These are phyloP conservation scores for Papilio aristodemus DNA, from an alignment of 1,140 invertebrate species.

Conservation along the genomic window DNA sequence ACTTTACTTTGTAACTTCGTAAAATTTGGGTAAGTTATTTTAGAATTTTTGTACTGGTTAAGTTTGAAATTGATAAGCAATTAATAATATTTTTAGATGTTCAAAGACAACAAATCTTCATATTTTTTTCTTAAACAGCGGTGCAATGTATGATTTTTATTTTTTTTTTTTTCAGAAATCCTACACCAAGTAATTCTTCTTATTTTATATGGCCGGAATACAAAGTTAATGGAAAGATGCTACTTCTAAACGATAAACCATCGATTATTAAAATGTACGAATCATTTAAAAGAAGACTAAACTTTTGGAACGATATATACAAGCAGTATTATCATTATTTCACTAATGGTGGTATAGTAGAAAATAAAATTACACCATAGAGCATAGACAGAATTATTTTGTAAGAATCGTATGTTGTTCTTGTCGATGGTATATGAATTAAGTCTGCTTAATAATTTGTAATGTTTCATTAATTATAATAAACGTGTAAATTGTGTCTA, in stretches of 20 bases:
- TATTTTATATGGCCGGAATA: slow-evolving; percentile 35
- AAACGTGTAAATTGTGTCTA: no score
- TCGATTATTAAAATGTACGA: slow-evolving; percentile 21
- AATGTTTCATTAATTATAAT: no score
- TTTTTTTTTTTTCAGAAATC: slow-evolving; percentile 36
- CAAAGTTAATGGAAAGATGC: slow-evolving; percentile 21
- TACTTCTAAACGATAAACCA: slow-evolving; percentile 37
- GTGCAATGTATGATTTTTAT: not conserved
- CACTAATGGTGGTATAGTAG: slow-evolving; percentile 27
- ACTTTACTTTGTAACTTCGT: slow-evolving; percentile 40
- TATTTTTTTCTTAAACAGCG: no score
- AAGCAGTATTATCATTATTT: slow-evolving; percentile 37
- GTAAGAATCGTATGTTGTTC: no score
- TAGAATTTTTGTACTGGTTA: not conserved
- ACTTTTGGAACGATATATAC: slow-evolving; percentile 43
- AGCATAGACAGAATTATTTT: not conserved
- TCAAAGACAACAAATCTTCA: no score
- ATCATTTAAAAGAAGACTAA: slow-evolving; percentile 11
- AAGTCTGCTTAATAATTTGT: no score
- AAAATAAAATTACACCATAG: slow-evolving; percentile 35
- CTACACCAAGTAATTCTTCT: slow-evolving; percentile 29
- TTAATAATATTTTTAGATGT: not conserved
- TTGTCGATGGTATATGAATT: no score
- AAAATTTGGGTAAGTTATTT: slow-evolving; percentile 9
- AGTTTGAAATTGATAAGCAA: not conserved